A percentile compares a stretch with the other conserved stretches of the same genome.
Evolutionary conservation across 1,140 invertebrate species (phyloP).

Genomic region (Whitmania pigra): DNA sequence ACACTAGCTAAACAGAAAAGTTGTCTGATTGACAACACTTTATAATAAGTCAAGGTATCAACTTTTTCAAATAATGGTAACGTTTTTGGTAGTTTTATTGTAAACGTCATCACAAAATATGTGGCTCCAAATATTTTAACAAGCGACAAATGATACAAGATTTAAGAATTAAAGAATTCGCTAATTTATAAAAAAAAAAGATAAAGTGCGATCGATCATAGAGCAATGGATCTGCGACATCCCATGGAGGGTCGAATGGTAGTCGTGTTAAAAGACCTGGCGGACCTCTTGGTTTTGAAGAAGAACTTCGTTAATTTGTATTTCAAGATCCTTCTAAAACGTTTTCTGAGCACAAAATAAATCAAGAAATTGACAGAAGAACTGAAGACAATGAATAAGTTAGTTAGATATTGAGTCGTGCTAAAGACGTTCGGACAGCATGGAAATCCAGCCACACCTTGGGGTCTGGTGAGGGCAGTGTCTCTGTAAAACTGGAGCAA

Average conservation of each 20-base stretch:
- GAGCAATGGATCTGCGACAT: no score
- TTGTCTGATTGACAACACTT: no score
- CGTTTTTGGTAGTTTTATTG: no score
- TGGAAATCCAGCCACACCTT: neutral
- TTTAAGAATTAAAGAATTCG: no score
- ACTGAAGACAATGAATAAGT: conserved; percentile 22
- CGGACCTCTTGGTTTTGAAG: neutral
- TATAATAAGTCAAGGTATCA: no score
- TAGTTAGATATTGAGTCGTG: conserved; percentile 20
- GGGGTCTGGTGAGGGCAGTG: neutral
- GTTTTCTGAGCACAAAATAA: conserved; percentile 22
- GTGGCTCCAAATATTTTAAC: no score
- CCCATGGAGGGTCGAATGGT: neutral
- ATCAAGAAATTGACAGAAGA: conserved; percentile 25
- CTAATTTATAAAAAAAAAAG: no score
- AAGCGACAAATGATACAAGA: no score
- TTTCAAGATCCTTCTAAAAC: conserved; percentile 21
- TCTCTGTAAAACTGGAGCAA: conserved; percentile 3
- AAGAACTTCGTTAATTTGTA: neutral
- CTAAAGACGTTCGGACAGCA: conserved; percentile 16
- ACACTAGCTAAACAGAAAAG: no score
- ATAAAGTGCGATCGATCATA: no score
- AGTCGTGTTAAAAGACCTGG: neutral
- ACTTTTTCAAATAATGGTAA: no score
- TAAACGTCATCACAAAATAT: no score